These are phyloP conservation scores for Dynastes grantii DNA, from an alignment of 2,888 invertebrate species.

Conservation along the genomic window DNA sequence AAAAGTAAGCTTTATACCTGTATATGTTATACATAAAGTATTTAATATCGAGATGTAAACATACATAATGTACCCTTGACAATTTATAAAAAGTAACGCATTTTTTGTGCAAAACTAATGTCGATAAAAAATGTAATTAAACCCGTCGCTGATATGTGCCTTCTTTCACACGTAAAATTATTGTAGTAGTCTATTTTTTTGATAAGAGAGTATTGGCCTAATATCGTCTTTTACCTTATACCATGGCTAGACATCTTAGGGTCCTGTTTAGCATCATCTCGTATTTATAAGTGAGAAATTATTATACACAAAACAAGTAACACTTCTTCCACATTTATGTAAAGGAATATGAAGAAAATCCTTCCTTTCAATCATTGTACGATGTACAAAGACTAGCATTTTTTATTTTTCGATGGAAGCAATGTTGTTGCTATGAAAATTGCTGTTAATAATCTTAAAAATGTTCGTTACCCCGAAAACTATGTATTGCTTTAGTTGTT, in stretches of 20 bases:
- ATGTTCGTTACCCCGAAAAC: background rate
- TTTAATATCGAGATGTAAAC: no score
- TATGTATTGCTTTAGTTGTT: slow-evolving; percentile 2
- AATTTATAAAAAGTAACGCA: slow-evolving; percentile 7
- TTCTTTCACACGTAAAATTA: slow-evolving; percentile 51
- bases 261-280: background rate
- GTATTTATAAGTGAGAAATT: no score
- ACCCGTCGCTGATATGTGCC: slow-evolving; percentile 57
- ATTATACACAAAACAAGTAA: no score
- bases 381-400: no score
- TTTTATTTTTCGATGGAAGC: background rate
- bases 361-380: no score
- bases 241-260: background rate
- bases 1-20: background rate
- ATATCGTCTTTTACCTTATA: background rate
- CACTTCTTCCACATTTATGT: no score
- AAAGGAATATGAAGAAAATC: no score
- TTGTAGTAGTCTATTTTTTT: slow-evolving; percentile 51
- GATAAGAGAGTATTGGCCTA: slow-evolving; percentile 52
- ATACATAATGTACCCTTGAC: slow-evolving; percentile 9
- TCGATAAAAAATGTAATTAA: slow-evolving; percentile 53
- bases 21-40: no score
- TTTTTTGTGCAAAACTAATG: slow-evolving; percentile 49
- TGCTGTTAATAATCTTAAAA: background rate
- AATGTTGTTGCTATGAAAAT: background rate